Evolutionary conservation across 2,113 vertebrate genomes (phyloP).

Genomic region (Hyla sarda): DNA sequence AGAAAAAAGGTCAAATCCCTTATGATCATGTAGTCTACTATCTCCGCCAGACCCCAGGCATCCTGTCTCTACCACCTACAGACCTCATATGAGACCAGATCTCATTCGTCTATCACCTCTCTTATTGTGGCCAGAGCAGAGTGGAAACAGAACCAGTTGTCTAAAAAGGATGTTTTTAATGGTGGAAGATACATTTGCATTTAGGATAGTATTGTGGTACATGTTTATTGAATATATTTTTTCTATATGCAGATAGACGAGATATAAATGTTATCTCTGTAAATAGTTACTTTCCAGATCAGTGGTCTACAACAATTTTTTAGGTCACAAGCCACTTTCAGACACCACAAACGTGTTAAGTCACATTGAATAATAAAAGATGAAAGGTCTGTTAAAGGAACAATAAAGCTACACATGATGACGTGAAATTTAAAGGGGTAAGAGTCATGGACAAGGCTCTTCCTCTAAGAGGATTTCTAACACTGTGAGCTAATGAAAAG

Average conservation of each 20-base stretch:
- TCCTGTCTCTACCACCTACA: conserved; percentile 36
- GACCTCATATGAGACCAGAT: conserved; percentile 14
- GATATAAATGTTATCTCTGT: no score
- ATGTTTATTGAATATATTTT: background rate
- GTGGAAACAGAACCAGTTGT: conserved; percentile 16
- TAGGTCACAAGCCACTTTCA: background rate
- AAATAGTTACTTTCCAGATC: no score
- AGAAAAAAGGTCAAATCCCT: conserved; percentile 29
- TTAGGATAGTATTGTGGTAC: background rate
- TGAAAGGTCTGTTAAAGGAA: no score
- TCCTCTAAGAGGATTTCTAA: no score
- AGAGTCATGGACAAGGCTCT: no score
- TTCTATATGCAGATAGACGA: no score
- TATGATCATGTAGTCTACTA: background rate
- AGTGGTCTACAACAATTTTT: background rate
- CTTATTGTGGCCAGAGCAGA: conserved; percentile 21
- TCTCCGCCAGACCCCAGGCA: background rate
- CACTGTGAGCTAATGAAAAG: no score
- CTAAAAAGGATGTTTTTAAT: conserved; percentile 42
- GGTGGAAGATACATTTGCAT: conserved; percentile 1
- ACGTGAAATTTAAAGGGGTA: no score
- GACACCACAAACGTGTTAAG: background rate
- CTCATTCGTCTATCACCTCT: conserved; percentile 37
- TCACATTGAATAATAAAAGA: background rate
- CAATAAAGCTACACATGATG: no score